Conservation (phyloP, 1,140 invertebrate species). For the Steinernema feltiae region DNA sequence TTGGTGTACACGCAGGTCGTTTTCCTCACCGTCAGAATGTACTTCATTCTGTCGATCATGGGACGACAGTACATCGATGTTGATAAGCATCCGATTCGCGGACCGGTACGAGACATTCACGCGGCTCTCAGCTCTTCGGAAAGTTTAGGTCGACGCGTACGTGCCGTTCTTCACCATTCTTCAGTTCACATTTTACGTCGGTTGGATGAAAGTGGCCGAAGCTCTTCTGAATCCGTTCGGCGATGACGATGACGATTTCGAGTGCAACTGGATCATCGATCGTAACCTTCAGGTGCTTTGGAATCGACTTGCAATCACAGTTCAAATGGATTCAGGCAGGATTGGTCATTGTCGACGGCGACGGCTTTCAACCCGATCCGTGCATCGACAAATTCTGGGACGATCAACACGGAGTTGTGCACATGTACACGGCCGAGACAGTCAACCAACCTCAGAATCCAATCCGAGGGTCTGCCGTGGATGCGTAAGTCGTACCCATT, state of each 20-base stretch:
- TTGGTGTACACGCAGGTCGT: constrained; percentile 92
- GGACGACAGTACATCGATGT: constrained; percentile 32
- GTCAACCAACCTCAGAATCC: constrained; percentile 1
- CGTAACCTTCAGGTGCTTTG: constrained; percentile 60
- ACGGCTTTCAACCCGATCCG: neutral
- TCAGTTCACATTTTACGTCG: constrained; percentile 84
- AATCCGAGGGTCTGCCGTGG: neutral
- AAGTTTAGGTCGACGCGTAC: constrained; percentile 69
- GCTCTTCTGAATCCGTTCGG: constrained; percentile 84
- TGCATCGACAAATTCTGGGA: constrained; percentile 3
- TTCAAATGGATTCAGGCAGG: neutral
- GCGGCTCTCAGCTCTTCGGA: neutral
- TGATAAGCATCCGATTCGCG: neutral
- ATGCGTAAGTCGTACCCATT: constrained; percentile 6
- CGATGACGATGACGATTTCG: constrained; percentile 89
- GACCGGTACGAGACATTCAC: constrained; percentile 4
- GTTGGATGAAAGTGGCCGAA: constrained; percentile 88
- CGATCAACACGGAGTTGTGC: neutral
- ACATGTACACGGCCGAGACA: constrained; percentile 5
- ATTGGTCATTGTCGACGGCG: neutral
- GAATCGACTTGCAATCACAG: neutral
- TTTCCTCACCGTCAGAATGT: constrained; percentile 27
- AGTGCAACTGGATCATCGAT: constrained; percentile 71
- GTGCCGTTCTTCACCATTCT: constrained; percentile 79
- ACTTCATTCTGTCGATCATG: constrained; percentile 34